phyloP scores from a whole-genome alignment of 1,140 invertebrate species.

The Macrobrachium rosenbergii region DNA sequence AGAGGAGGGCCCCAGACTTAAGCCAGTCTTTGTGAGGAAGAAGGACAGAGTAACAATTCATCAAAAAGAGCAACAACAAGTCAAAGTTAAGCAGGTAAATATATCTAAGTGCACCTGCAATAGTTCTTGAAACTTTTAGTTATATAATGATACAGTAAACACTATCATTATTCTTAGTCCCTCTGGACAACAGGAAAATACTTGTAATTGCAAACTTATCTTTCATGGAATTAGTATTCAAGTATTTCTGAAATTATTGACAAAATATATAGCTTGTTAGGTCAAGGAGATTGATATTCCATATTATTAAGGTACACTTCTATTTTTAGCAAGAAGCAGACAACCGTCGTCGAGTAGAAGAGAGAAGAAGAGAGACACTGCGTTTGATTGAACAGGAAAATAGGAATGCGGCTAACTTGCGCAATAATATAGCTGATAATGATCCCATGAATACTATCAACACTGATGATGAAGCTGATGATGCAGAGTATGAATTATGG shows the following conservation, averaged over 20 bases:
- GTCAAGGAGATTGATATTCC: neutral
- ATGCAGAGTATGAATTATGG: slow-evolving; percentile 98
- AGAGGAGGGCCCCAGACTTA: slow-evolving; percentile 88
- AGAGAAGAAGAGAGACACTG: slow-evolving; percentile 85
- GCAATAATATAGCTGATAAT: slow-evolving; percentile 8
- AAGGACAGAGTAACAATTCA: slow-evolving; percentile 94
- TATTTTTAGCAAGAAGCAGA: slow-evolving; percentile 77
- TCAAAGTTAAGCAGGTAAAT: slow-evolving; percentile 82
- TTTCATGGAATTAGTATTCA: neutral
- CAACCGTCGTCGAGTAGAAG: slow-evolving; percentile 83
- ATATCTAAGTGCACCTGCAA: neutral
- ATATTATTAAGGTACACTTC: neutral
- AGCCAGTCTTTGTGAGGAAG: slow-evolving; percentile 97
- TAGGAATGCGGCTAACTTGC: slow-evolving; percentile 30
- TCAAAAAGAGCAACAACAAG: slow-evolving; percentile 91
- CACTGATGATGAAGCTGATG: slow-evolving; percentile 98
- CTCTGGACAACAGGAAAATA: too few species aligned
- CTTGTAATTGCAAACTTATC: too few species aligned
- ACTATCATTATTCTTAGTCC: too few species aligned
- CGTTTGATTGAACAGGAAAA: slow-evolving; percentile 73
- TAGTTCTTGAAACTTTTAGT: too few species aligned
- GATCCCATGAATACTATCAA: slow-evolving; percentile 84
- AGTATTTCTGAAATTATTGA: too few species aligned
- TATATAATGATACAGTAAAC: too few species aligned
- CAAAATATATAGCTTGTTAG: neutral